Base-by-base conservation (phyloP, 2,113 vertebrate genomes). In the Sisor rabdophorus region DNA sequence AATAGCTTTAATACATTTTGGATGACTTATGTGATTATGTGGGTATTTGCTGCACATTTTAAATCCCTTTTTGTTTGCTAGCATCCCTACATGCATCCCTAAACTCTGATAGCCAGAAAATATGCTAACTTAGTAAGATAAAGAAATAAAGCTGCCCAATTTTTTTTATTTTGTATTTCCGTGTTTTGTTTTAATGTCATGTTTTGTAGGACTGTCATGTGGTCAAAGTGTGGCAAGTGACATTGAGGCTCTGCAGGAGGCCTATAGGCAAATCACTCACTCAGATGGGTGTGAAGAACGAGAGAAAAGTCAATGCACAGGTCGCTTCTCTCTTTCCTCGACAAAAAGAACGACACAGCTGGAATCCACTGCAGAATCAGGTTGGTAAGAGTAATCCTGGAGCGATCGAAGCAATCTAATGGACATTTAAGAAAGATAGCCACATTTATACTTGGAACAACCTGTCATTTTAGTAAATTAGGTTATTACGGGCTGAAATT, bases 81-180 rank as follows among this genome's bases (percentile, higher is more conserved):
- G 94, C 95, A 47, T 89, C 91, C 28, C 85, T 96, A 0, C 87
- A 94, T 78, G 95, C 96, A 80, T 96, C 95, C 19, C 85, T 95
- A 85, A 94, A 96, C n/a, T 96, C 93, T 64, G 17, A 16, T 48
- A 32, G 22, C 17, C 26, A 40, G 24, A 74, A 61, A n/a, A 50
- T 26, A 26, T 61, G 22, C 56, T 30, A 2, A 15, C 13, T 61
- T 64, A 54, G 48, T 47, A 11, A 55, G 2, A 47, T 58, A 15
- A 64, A 26, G 44, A 11, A 61, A 30, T 26, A 2, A 48, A n/a
- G n/a, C n/a, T n/a, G n/a, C n/a, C n/a, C n/a, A n/a, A n/a, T n/a
- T n/a, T n/a, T 48, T 0, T 2, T 24, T 2, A 44, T 44, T 58
- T 73, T 26, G n/a, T 15, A 17, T 3, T 60, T 13, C 50, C 60